Evolutionary conservation across 2,113 vertebrate species (phyloP).

Genomic region (Perognathus longimembris): DNA sequence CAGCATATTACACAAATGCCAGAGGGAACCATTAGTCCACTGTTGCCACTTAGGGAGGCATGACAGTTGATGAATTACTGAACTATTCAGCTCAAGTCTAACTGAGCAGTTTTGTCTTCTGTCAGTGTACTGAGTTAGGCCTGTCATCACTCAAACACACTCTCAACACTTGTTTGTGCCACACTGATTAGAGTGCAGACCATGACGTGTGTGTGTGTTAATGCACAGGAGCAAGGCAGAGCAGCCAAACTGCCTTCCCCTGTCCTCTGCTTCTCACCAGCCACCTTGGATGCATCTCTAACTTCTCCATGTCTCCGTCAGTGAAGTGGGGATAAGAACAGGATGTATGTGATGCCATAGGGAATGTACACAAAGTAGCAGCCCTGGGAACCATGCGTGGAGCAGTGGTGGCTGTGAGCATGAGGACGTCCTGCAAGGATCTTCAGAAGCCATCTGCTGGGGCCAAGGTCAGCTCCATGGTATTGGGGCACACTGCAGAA

Average conservation of each 20-base stretch:
- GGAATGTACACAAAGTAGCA: background rate
- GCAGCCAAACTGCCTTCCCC: background rate
- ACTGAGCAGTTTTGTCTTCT: background rate
- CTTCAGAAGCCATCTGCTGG: background rate
- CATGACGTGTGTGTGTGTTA: background rate
- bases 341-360: background rate
- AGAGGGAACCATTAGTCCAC: background rate
- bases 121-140: background rate
- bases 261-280: background rate
- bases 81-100: background rate
- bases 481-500: background rate
- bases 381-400: background rate
- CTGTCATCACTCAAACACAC: background rate
- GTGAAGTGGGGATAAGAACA: background rate
- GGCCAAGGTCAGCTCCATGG: background rate
- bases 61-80: background rate
- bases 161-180: background rate
- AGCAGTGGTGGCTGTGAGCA: background rate
- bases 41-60: background rate
- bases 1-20: background rate
- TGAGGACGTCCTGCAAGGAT: background rate
- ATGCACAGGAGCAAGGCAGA: background rate
- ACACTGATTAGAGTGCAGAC: background rate
- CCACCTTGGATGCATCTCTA: background rate
- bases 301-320: background rate